These are phyloP conservation scores for Nomada ruficornis DNA, from an alignment of 2,888 invertebrate species.

Conservation along the genomic window DNA sequence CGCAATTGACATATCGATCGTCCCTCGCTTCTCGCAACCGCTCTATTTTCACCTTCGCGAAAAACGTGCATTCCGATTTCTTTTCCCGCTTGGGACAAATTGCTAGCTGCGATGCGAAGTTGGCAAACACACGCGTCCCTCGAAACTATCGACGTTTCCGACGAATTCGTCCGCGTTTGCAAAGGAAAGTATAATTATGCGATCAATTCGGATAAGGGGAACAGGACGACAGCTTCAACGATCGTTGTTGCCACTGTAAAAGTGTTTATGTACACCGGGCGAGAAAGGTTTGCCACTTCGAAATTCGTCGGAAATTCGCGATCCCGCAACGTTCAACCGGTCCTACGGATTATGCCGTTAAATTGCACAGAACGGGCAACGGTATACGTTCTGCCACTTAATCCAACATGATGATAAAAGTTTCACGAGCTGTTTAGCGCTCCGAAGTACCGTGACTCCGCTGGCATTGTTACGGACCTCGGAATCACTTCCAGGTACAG, in stretches of 20 bases:
- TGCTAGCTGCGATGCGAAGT: conserved; percentile 15
- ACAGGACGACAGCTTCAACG: neutral
- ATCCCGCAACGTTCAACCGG: conserved; percentile 45
- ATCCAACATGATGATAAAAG: conserved; percentile 22
- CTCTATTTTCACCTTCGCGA: neutral
- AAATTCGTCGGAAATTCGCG: conserved; percentile 63
- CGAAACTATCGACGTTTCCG: conserved; percentile 40
- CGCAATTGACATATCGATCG: conserved; percentile 40
- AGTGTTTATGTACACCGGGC: neutral
- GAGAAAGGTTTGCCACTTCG: conserved; percentile 29
- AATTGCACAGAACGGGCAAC: conserved; percentile 53
- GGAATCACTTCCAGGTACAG: conserved; percentile 25
- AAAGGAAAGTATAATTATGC: conserved; percentile 3
- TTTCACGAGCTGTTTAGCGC: neutral
- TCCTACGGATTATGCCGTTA: conserved; percentile 49
- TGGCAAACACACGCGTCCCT: conserved; percentile 4
- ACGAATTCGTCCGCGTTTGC: conserved; percentile 25
- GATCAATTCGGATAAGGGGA: neutral
- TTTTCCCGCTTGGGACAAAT: conserved; percentile 7
- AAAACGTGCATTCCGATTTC: neutral
- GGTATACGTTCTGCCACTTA: conserved; percentile 32
- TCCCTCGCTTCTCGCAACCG: conserved; percentile 14
- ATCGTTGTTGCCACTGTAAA: neutral
- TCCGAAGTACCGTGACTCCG: conserved; percentile 1
- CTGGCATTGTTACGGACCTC: conserved; percentile 18